Conservation (phyloP, 37 sponge, comb jelly and placozoan species). For the Dysidea cf. avara region DNA sequence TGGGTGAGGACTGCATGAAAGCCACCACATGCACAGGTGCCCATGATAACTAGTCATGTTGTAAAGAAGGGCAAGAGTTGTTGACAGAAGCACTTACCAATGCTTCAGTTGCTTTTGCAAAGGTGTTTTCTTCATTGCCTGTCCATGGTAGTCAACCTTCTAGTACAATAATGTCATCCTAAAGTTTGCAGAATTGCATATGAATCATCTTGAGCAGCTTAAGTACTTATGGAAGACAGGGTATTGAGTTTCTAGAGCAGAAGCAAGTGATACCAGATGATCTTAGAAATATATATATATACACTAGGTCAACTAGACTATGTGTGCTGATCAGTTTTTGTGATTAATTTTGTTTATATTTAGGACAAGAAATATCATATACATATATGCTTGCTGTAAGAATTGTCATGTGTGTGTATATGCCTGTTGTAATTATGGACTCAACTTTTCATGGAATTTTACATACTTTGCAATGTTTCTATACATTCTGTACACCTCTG, state of each 20-base stretch:
- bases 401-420: no score
- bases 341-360: no score
- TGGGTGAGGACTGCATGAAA: conserved; percentile 21
- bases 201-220: neutral
- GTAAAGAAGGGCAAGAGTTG: conserved; percentile 11
- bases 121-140: neutral
- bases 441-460: no score
- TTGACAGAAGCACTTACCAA: conserved; percentile 10
- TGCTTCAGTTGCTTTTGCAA: conserved; percentile 16
- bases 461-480: no score
- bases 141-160: no score
- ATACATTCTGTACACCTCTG: no score
- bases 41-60: conserved; percentile 27
- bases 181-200: neutral
- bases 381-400: no score
- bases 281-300: neutral
- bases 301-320: neutral
- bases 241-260: neutral
- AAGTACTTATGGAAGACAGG: neutral
- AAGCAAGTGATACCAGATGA: neutral
- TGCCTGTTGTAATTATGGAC: no score
- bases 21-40: conserved; percentile 26
- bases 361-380: no score
- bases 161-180: no score
- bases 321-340: neutral